Conservation (phyloP, 2,888 invertebrate genomes). For the Lamproptera curius region DNA sequence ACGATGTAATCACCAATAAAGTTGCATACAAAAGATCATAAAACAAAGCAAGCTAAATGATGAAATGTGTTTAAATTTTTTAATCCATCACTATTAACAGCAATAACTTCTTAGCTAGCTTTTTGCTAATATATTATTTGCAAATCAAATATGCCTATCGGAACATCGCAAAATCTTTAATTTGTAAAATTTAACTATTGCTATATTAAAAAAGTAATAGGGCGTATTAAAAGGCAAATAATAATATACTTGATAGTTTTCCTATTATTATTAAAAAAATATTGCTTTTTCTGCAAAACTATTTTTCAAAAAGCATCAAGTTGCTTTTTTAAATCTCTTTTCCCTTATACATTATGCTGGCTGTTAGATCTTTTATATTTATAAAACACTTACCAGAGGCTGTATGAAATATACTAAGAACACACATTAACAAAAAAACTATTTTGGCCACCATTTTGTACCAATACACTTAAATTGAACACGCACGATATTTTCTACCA, state of each 20-base stretch:
- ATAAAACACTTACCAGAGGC: slow-evolving; percentile 43
- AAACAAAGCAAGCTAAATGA: too few relatives aligned
- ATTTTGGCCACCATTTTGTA: slow-evolving; percentile 41
- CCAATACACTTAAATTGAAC: background rate
- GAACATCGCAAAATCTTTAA: too few relatives aligned
- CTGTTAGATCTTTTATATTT: background rate
- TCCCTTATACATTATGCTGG: background rate
- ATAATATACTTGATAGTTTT: background rate
- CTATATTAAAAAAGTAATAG: background rate
- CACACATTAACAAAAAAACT: slow-evolving; percentile 40
- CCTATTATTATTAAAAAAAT: background rate
- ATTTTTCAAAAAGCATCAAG: background rate
- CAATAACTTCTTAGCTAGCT: too few relatives aligned
- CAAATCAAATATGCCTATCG: too few relatives aligned
- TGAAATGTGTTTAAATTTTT: too few relatives aligned
- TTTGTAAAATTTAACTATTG: too few relatives aligned
- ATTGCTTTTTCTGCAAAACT: background rate
- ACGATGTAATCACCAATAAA: too few relatives aligned
- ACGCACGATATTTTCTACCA: background rate
- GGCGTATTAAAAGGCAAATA: background rate
- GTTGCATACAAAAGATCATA: too few relatives aligned
- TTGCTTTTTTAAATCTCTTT: background rate
- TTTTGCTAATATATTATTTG: too few relatives aligned
- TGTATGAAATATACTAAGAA: slow-evolving; percentile 40
- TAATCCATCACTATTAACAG: too few relatives aligned